Base-by-base conservation (phyloP, 2,888 invertebrate genomes). In the Dicranocentrus wangi region DNA sequence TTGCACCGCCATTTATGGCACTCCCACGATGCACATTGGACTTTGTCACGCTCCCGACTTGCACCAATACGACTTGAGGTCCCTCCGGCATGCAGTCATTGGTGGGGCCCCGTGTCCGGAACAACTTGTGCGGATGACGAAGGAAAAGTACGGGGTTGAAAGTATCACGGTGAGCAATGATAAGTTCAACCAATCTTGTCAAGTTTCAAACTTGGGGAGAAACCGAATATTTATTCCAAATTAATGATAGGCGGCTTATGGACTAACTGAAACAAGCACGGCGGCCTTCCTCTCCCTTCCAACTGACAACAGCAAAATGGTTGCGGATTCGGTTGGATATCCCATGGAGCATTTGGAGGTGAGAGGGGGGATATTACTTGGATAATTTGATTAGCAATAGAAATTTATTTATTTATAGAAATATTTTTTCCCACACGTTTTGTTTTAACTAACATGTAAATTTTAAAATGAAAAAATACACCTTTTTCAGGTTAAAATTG, bases 1-100 rank as follows among this genome's bases (percentile, higher is more conserved):
- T 82, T 94, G 95, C 87, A 92, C 92, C 0, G 88, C 92, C 0
- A 88, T 93, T 28, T 93, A 93, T 87, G 95, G 95, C 43, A 95
- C 95, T 0, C 95, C 96, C 5, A 95, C 96, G 1, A 87, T 95
- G 95, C 94, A 94, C 88, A 92, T 94, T 15, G 94, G 95, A 89
- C 90, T 94, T 84, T 88, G 95, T 53, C 90, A 90, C 28, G 88
- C 88, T 3, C 91, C 91, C 86, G 88, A 89, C 32, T 72, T 85
- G 10, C 87, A 90, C 17, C 89, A 90, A 0, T 89, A 92, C 27
- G 90, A 90, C 65, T 89, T 88, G 25, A 85, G 87, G 13, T 86
- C 84, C 0, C 63, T 87, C 23, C 19, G 90, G 83, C 88, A 90
- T 55, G 94, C 93, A 0, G 88, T 93, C 1, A 92, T 92, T 42